These are phyloP conservation scores for Mesembrinibis cayennensis DNA, from an alignment of 2,113 vertebrate species.

Conservation along the genomic window DNA sequence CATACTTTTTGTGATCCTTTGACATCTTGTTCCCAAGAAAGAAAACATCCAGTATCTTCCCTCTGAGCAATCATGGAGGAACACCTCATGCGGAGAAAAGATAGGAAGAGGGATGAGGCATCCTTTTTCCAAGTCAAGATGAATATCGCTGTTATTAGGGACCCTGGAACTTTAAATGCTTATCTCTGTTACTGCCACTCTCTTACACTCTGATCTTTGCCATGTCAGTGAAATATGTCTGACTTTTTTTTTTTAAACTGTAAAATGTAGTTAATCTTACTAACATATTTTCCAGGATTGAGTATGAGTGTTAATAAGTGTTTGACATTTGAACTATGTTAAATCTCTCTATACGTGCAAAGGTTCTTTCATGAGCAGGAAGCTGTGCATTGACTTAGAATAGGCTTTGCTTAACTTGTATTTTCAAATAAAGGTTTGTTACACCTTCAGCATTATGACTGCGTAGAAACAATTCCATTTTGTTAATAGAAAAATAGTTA, in stretches of 20 bases:
- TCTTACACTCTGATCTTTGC: not conserved
- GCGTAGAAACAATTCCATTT: not conserved
- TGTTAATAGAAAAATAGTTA: not conserved
- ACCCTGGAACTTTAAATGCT: not conserved
- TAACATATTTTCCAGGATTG: not conserved
- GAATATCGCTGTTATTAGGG: not conserved
- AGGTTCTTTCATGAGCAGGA: not conserved
- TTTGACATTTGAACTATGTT: not conserved
- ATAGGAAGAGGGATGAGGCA: not conserved
- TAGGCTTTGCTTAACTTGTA: not conserved
- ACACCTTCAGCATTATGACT: not conserved
- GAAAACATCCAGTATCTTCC: not conserved
- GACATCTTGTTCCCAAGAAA: not conserved
- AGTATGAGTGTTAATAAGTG: not conserved
- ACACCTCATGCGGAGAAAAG: not conserved
- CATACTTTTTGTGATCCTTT: not conserved
- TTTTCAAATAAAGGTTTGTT: not conserved
- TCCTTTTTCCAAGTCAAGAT: not conserved
- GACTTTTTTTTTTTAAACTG: not conserved
- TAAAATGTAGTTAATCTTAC: not conserved
- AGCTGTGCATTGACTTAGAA: not conserved
- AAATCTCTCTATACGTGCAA: not conserved
- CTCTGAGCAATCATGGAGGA: not conserved
- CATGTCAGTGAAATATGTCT: not conserved
- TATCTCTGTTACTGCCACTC: not conserved